A percentile compares a stretch with the other conserved stretches of the same genome.
Conservation (phyloP, 64 coral and sea anemone genomes). For the Montipora cactus region DNA sequence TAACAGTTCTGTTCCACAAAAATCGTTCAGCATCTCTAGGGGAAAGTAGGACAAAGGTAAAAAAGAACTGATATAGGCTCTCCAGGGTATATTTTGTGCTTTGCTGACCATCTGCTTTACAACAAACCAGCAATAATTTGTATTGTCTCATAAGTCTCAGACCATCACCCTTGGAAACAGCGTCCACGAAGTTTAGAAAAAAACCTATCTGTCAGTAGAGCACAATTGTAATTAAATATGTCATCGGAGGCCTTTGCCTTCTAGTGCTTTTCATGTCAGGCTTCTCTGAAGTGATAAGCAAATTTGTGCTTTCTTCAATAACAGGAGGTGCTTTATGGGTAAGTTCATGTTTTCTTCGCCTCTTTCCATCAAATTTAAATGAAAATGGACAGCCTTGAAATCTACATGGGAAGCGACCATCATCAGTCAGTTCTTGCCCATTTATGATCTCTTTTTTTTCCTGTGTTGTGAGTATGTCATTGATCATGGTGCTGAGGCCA, state of each 20-base stretch:
- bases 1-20: constrained; percentile 55
- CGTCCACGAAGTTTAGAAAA: constrained; percentile 39
- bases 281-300: not conserved
- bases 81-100: constrained; percentile 7
- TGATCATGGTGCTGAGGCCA: not conserved
- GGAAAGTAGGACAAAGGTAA: constrained; percentile 17
- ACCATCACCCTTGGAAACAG: constrained; percentile 41
- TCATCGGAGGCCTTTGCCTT: constrained; percentile 24
- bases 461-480: not conserved
- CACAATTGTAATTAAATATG: not conserved
- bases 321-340: not conserved
- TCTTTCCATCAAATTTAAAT: not conserved
- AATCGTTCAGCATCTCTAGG: constrained; percentile 44
- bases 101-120: not conserved
- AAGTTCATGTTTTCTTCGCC: not conserved
- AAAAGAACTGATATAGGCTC: constrained; percentile 13
- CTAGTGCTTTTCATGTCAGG: not conserved
- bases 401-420: constrained; percentile 61
- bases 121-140: constrained; percentile 38
- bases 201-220: no score
- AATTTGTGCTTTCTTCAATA: constrained; percentile 1
- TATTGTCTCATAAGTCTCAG: constrained; percentile 20
- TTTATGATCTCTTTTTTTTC: constrained; percentile 30
- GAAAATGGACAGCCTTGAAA: constrained; percentile 3
- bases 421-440: constrained; percentile 28